Conservation (phyloP, 1,140 invertebrate species). For the Aradophagus sp. region DNA sequence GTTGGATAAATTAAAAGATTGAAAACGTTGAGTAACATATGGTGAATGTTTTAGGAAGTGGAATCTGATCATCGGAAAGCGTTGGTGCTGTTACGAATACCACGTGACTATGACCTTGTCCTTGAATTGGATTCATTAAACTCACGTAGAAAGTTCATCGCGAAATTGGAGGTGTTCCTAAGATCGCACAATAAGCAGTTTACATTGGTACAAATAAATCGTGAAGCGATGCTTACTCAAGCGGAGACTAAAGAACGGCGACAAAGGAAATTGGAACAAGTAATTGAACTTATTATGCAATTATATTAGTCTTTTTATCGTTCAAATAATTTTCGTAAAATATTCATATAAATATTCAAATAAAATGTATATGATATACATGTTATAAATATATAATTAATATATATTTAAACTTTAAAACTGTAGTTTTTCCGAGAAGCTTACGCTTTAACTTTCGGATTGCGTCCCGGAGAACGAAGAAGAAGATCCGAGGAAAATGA, state of each 20-base stretch:
- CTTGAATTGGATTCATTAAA: constrained; percentile 91
- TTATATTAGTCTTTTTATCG: no score
- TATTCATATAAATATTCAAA: no score
- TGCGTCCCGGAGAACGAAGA: constrained; percentile 83
- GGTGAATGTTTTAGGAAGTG: constrained; percentile 77
- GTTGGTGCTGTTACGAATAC: constrained; percentile 88
- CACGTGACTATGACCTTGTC: constrained; percentile 96
- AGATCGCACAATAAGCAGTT: constrained; percentile 87
- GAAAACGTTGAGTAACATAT: no score
- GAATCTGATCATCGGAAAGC: constrained; percentile 86
- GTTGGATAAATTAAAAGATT: no score
- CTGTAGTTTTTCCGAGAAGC: constrained; percentile 97
- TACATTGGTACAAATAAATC: constrained; percentile 76
- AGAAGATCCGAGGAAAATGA: constrained; percentile 82
- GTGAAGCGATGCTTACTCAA: constrained; percentile 92
- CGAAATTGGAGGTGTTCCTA: constrained; percentile 90
- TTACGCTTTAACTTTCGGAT: constrained; percentile 94
- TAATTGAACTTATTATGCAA: constrained; percentile 17
- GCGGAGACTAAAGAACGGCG: constrained; percentile 97
- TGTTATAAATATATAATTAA: no score
- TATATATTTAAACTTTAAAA: no score
- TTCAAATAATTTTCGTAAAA: no score
- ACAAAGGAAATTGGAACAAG: constrained; percentile 91
- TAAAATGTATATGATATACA: no score
- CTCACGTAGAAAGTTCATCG: constrained; percentile 90